Evolutionary conservation across 2,797 vertebrate species (phyloP), one percentile per base, ranked within the genome.

Genomic region (Enteromius argenteus): DNA sequence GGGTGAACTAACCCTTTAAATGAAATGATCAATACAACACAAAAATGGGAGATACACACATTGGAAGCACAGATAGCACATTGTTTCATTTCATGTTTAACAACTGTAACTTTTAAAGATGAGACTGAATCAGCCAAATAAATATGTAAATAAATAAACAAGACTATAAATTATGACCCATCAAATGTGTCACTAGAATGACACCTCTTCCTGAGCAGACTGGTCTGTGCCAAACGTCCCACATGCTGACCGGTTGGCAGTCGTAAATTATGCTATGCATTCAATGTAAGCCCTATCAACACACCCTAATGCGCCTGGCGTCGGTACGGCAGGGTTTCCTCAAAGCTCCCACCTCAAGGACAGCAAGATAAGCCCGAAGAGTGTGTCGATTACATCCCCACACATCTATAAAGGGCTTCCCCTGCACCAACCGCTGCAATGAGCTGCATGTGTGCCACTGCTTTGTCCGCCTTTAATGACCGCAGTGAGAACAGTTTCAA

Each of bases 221-320:
- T 10, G 53, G 53, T 11, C 35, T 42, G 3, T 27, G 74, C 35
- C 53, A 60, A 42, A 60, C 14, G 10, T 27, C 37, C 14, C 53
- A 76, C 35, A 83, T 44, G 60, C 32, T 68, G 62, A 56, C 35
- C 14, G 44, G 37, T 49, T 81, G 71, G 37, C 37, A 35, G 39
- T 77, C 64, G 27, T 37, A 30, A 86, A 84, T 81, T 32, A 81
- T 68, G 46, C n/a, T 77, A 35, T 79, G 79, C 21, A 60, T 46
- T 78, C 66, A 78, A 75, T 69, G 66, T 77, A 56, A 79, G 62
- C 23, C 77, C 60, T 42, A n/a, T 69, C 75, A 60, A 60, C 64
- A 46, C 23, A 66, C 10, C 23, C 44, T 53, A 74, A 76, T 39
- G 10, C 10, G 11, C 35, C 35, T 58, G 46, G 44, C 46, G 15